Conservation (phyloP, 2,113 vertebrate genomes). For the Sporophila hypoxantha region DNA sequence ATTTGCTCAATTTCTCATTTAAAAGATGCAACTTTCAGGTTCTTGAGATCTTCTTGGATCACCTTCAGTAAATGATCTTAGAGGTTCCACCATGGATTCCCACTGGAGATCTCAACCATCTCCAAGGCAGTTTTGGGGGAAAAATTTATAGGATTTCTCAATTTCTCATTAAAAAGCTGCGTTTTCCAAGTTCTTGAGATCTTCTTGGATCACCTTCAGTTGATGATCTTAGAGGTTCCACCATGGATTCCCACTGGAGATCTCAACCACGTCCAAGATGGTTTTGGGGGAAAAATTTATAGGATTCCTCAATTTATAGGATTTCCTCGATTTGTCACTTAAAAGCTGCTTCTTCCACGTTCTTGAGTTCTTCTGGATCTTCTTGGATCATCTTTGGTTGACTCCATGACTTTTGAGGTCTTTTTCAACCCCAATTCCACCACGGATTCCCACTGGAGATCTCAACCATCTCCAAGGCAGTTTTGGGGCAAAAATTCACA, state of each 20-base stretch:
- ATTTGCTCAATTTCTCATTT: accelerated
- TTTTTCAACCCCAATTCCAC: too few relatives aligned
- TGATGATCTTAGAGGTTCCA: too few relatives aligned
- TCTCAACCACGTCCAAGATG: too few relatives aligned
- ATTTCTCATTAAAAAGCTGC: neutral
- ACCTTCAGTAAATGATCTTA: too few relatives aligned
- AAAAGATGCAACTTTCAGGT: accelerated
- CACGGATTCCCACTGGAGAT: too few relatives aligned
- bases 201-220: accelerated
- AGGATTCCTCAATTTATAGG: accelerated
- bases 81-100: too few relatives aligned
- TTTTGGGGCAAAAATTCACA: accelerated
- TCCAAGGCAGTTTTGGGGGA: neutral
- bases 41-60: neutral
- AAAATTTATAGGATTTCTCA: accelerated
- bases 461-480: neutral
- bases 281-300: accelerated
- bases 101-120: too few relatives aligned
- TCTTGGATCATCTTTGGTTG: neutral
- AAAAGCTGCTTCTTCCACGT: neutral
- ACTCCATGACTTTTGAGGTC: neutral
- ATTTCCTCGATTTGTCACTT: neutral
- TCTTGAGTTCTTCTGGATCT: neutral
- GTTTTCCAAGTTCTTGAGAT: neutral
- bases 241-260: accelerated